Evolutionary conservation across 2,888 invertebrate species (phyloP), one percentile per base, ranked within the genome.

Genomic region (Rhabditoides inermis): DNA sequence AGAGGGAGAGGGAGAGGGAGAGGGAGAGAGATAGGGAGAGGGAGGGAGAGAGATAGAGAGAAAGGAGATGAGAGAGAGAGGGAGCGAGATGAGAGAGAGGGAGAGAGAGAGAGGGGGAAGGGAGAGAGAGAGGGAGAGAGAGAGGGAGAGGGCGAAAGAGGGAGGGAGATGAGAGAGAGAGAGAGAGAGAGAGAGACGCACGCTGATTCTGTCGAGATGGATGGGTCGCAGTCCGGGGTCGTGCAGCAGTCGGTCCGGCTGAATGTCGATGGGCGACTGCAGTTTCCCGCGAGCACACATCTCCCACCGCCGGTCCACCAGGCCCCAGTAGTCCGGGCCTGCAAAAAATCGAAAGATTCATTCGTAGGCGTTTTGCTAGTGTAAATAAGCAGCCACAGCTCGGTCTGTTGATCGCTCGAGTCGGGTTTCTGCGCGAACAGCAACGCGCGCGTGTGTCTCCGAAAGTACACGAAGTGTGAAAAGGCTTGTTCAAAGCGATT

Each of bases 261-360:
- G 90, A 74, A 95, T 84, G 82, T 95, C 89, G 76, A 95, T 89
- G 25, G 94, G 95, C 36, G 92, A 92, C 82, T 95, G 95, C 70
- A 91, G 84, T 70, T 90, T 85, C 59, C 94, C 95, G 79, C 90
- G 90, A 83, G 87, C 88, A 83, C 95, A 95, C 67, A 95, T 84
- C 71, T 87, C 88, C 94, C 94, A 95, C 78, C 92, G 90, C 42
- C 90, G 90, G 40, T 90, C 90, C 80, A 92, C 88, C 67, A 90
- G 82, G 56, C 94, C 94, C 94, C 94, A 94, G 81, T 91, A 92
- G 56, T 88, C 88, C 51, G 94, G 92, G 79, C 94, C 94, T 90
- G 82, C 1, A 81, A 81, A 58, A 70, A 68, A 64, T 22, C n/a
- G 3, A 12, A 20, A 27, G 20, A 10, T 45, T 4, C 3, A 20